Evolutionary conservation across 1,140 invertebrate species (phyloP).

Genomic region (Vanessa atalanta): DNA sequence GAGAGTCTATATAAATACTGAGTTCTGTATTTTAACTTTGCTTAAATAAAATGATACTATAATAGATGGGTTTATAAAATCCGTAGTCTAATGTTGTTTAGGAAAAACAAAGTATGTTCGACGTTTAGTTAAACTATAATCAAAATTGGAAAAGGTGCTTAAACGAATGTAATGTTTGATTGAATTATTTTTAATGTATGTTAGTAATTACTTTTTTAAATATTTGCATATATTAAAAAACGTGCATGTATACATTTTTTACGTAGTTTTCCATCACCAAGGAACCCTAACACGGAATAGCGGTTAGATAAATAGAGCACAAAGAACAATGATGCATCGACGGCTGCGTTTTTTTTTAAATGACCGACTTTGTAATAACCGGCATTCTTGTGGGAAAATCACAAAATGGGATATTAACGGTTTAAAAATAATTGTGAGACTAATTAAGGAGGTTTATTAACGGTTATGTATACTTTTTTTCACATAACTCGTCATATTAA

Average conservation of each 20-base stretch:
- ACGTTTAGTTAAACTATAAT: no score
- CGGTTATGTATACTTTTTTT: conserved; percentile 29
- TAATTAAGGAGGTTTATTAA: conserved; percentile 37
- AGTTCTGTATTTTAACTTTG: conserved; percentile 7
- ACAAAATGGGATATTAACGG: conserved; percentile 36
- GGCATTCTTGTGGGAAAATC: conserved; percentile 51
- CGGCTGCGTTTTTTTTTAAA: conserved; percentile 39
- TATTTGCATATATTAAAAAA: no score
- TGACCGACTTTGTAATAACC: conserved; percentile 46
- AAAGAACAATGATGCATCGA: conserved; percentile 62
- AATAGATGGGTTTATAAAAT: no score
- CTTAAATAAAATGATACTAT: no score
- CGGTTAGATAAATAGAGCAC: conserved; percentile 70
- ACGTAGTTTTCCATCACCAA: conserved; percentile 2
- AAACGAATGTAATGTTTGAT: no score
- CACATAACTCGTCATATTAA: conserved; percentile 11
- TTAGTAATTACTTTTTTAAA: no score
- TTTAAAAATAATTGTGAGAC: conserved; percentile 34
- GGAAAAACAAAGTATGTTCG: no score
- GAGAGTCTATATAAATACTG: not conserved
- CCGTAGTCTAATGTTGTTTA: no score
- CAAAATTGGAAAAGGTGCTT: no score
- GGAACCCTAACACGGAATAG: conserved; percentile 41
- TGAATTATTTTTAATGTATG: no score
- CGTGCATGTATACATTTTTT: no score